Evolutionary conservation across 2,797 vertebrate genomes (phyloP).

Genomic region (Zalophus californianus): DNA sequence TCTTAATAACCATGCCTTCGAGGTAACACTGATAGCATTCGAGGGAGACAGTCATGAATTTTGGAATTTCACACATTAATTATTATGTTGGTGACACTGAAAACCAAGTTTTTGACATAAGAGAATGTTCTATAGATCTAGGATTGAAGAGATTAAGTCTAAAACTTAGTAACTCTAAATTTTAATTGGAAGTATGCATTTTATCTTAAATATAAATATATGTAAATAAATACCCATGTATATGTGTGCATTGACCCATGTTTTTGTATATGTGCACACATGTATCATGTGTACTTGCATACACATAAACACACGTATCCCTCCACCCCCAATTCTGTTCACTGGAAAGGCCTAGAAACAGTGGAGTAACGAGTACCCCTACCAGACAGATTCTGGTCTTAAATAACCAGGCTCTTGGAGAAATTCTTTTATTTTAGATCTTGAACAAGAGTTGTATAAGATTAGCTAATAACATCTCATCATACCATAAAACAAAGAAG

Average conservation of each 20-base stretch:
- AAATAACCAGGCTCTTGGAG: neutral
- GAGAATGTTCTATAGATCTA: neutral
- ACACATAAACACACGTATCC: neutral
- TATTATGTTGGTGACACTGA: neutral
- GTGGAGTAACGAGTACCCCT: neutral
- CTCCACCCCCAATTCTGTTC: neutral
- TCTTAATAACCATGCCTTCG: neutral
- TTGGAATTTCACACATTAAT: constrained; percentile 36
- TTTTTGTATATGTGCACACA: neutral
- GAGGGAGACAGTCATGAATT: neutral
- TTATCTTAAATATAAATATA: neutral
- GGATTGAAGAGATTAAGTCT: neutral
- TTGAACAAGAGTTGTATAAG: neutral
- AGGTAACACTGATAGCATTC: neutral
- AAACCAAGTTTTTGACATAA: neutral
- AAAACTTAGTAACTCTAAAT: neutral
- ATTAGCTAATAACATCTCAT: neutral
- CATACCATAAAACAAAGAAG: neutral
- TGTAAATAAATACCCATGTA: neutral
- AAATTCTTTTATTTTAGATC: neutral
- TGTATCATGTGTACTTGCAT: neutral
- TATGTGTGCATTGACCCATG: neutral
- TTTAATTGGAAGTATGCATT: constrained; percentile 17
- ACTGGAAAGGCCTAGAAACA: neutral
- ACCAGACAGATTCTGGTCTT: neutral